These are phyloP conservation scores for Yponomeuta malinellus DNA, from an alignment of 2,888 invertebrate genomes.

Conservation along the genomic window DNA sequence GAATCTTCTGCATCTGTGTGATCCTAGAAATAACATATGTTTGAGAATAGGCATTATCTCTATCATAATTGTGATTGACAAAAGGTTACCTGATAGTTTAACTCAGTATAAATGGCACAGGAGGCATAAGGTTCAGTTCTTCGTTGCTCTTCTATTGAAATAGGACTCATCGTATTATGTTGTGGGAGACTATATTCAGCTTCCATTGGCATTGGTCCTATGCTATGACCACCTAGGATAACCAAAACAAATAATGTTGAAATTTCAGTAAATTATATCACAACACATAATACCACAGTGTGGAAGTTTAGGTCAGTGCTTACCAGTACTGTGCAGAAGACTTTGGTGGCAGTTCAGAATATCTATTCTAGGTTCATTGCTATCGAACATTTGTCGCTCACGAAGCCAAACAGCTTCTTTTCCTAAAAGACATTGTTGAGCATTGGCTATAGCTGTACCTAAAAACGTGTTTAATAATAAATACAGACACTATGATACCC, in stretches of 20 bases:
- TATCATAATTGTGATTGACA: background rate
- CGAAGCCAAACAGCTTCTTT: conserved; percentile 69
- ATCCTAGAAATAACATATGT: conserved; percentile 42
- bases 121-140: conserved; percentile 84
- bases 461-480: conserved; percentile 18
- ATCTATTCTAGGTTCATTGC: conserved; percentile 65
- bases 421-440: conserved; percentile 64
- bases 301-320: conserved; percentile 19
- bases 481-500: background rate
- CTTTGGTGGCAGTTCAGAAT: conserved; percentile 66
- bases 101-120: conserved; percentile 77
- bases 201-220: conserved; percentile 65
- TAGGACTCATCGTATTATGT: conserved; percentile 52
- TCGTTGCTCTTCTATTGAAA: conserved; percentile 52
- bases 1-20: conserved; percentile 72
- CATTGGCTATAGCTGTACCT: conserved; percentile 59
- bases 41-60: background rate
- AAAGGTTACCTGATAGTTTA: conserved; percentile 55
- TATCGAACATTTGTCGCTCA: conserved; percentile 61
- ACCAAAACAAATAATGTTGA: background rate
- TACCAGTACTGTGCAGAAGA: conserved; percentile 46
- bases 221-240: conserved; percentile 49
- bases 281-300: too few species aligned
- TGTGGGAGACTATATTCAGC: conserved; percentile 68
- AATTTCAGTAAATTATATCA: background rate